Conservation (phyloP, 92 coral and sea anemone species). For the Palythoa heliodiscus region DNA sequence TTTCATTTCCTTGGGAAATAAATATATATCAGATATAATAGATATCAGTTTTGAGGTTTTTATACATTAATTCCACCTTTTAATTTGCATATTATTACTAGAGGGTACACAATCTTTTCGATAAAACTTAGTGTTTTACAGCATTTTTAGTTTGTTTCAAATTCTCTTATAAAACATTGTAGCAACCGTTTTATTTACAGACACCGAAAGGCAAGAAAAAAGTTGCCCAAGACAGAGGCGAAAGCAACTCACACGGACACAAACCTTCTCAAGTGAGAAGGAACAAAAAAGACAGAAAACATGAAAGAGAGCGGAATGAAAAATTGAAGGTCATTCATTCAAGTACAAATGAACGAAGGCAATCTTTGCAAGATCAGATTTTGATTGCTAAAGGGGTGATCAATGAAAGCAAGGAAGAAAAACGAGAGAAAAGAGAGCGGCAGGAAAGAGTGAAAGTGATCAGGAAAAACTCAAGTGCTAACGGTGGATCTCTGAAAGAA, state of each 20-base stretch:
- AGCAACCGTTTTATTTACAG: not conserved
- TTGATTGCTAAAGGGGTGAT: constrained; percentile 3
- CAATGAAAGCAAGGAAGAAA: constrained; percentile 5
- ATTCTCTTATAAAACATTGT: not conserved
- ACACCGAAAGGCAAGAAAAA: not conserved
- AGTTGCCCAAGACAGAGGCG: not conserved
- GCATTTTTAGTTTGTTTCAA: not conserved
- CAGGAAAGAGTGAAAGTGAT: constrained; percentile 18
- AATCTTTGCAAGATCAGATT: constrained; percentile 21
- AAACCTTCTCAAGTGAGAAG: not conserved
- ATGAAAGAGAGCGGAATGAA: not conserved
- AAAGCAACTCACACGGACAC: not conserved
- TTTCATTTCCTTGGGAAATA: no score
- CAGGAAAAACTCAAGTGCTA: not conserved
- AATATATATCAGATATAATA: no score
- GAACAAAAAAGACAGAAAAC: not conserved
- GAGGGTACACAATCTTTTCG: not conserved
- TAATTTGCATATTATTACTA: no score
- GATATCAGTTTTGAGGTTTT: no score
- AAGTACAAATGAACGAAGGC: not conserved
- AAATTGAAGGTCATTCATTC: constrained; percentile 27
- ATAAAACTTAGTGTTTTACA: no score
- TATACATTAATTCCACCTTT: no score
- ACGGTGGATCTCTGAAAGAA: constrained; percentile 10
- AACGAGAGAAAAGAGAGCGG: not conserved